phyloP scores from a whole-genome alignment of 2,113 vertebrate species.

The Amblyornis subalaris region DNA sequence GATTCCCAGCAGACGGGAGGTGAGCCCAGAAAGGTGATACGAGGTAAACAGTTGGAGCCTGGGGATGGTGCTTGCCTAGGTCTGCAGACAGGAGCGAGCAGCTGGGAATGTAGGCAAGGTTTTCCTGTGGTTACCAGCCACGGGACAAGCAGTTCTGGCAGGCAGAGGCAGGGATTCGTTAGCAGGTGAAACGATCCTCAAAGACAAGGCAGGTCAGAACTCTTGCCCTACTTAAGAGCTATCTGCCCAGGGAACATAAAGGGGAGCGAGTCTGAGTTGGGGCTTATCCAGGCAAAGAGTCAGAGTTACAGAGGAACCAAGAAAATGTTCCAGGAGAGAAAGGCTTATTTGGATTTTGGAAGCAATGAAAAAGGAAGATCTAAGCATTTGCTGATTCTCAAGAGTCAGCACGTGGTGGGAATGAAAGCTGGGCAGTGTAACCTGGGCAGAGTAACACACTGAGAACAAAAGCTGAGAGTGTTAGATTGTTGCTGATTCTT shows the following conservation, averaged over 20 bases:
- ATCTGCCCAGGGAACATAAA: background rate
- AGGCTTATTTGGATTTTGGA: background rate
- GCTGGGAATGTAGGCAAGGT: slow-evolving; percentile 31
- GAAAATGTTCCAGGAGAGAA: background rate
- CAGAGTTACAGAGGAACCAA: background rate
- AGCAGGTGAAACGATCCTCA: slow-evolving; percentile 1
- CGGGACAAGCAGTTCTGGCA: slow-evolving; percentile 15
- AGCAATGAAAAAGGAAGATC: background rate
- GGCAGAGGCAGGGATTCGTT: background rate
- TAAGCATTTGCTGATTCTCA: background rate
- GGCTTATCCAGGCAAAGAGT: background rate
- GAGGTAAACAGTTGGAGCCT: slow-evolving; percentile 1
- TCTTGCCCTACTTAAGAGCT: background rate
- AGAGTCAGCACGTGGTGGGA: background rate
- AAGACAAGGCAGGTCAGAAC: slow-evolving; percentile 8
- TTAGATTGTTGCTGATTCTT: slow-evolving; percentile 1
- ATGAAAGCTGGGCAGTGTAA: slow-evolving; percentile 13
- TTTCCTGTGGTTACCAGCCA: background rate
- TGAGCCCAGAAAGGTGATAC: background rate
- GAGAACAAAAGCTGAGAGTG: slow-evolving; percentile 18
- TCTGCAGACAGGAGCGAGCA: slow-evolving; percentile 44
- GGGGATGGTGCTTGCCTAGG: background rate
- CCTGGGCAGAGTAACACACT: background rate
- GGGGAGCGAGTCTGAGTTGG: background rate
- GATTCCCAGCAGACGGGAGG: background rate